Conservation (phyloP, 2,113 vertebrate species). For the Ctenodactylus gundi region DNA sequence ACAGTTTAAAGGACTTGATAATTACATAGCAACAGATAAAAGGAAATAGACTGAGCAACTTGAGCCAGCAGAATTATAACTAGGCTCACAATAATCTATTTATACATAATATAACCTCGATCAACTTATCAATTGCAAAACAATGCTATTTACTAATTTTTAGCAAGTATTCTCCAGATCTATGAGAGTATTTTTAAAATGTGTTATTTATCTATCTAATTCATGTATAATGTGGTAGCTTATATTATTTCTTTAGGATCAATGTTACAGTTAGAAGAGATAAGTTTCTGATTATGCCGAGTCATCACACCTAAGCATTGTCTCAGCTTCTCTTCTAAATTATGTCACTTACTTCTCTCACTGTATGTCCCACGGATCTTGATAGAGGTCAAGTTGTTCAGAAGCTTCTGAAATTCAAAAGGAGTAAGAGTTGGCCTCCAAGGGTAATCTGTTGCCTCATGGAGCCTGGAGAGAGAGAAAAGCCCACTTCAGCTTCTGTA, state of each 20-base stretch:
- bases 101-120: neutral
- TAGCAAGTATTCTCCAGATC: neutral
- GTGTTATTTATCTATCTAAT: neutral
- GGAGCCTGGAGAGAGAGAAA: conserved; percentile 86
- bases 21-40: conserved; percentile 7
- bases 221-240: neutral
- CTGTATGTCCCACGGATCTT: conserved; percentile 98
- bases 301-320: rapidly evolving
- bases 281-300: neutral
- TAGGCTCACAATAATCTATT: conserved; percentile 7
- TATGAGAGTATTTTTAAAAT: neutral
- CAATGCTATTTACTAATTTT: neutral
- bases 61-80: neutral
- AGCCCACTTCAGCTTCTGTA: neutral
- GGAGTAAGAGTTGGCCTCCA: conserved; percentile 93
- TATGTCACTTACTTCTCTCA: conserved; percentile 89
- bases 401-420: conserved; percentile 96
- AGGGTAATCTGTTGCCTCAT: conserved; percentile 92
- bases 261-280: neutral
- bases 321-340: neutral
- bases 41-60: neutral
- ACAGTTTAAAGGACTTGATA: neutral
- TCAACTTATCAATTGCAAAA: conserved; percentile 14
- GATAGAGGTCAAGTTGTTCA: conserved; percentile 94
- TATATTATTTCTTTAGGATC: neutral